phyloP scores from a whole-genome alignment of 2,888 invertebrate genomes.

The Mesodorylaimus sp. region DNA sequence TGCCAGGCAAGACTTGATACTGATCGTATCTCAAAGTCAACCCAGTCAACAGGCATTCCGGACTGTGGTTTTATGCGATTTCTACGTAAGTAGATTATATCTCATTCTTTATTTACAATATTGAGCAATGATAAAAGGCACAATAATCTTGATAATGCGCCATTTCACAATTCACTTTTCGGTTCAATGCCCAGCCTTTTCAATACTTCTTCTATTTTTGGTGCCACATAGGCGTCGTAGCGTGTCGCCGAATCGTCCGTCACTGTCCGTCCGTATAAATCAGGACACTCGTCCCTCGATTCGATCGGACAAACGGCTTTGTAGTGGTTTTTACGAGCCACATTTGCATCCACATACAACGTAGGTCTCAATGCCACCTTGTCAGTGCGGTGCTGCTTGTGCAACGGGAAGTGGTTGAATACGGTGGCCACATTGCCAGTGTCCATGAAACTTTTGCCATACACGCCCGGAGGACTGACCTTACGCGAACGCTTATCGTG shows the following conservation, averaged over 20 bases:
- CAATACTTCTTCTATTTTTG: no score
- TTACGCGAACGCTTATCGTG: constrained; percentile 39
- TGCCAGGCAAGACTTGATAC: not conserved
- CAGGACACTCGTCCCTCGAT: constrained; percentile 18
- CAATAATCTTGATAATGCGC: no score
- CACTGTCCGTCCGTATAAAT: not conserved
- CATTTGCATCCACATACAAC: constrained; percentile 47
- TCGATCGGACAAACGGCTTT: constrained; percentile 54
- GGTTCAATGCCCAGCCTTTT: no score
- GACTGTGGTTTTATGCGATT: constrained; percentile 7
- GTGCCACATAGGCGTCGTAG: no score
- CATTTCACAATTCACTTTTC: no score
- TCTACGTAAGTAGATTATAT: not conserved
- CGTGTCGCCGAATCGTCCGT: constrained; percentile 4
- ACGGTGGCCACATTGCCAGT: constrained; percentile 48
- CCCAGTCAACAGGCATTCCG: constrained; percentile 4
- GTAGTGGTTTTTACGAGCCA: constrained; percentile 80
- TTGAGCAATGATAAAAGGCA: not conserved
- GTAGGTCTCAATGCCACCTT: constrained; percentile 19
- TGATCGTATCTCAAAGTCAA: not conserved
- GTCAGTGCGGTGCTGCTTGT: constrained; percentile 33
- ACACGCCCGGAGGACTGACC: constrained; percentile 46
- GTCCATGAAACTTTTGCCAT: constrained; percentile 52
- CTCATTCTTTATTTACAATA: not conserved
- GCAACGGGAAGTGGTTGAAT: constrained; percentile 55